Base-by-base conservation (phyloP, 2,113 vertebrate species). In the Ceuthmochares aereus region DNA sequence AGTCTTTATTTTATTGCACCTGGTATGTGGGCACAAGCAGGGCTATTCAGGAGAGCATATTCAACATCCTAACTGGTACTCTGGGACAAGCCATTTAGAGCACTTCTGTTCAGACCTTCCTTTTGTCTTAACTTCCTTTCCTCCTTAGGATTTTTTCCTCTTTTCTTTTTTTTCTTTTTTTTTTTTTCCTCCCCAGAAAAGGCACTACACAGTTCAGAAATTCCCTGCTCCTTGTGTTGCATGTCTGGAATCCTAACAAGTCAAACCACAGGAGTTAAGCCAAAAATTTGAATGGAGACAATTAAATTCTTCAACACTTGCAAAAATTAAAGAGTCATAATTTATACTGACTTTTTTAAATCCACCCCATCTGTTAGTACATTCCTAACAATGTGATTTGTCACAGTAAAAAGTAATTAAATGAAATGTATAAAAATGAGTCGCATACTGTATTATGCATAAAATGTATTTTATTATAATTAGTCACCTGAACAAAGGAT, bases 231-330 rank as follows among this genome's bases (percentile, higher is more conserved):
- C 91, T 91, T 96, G 73, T 95, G 76, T 89, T 97, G 85, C 96
- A 97, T 96, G 95, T 96, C 92, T 95, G 93, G 95, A 97, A 96
- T 97, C 83, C 94, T 94, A 95, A 97, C 97, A 96, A 97, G 94
- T 94, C 88, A 93, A 97, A 90, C 95, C 95, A 87, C 91, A 93
- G 96, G 91, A 77, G 77, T 96, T 75, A 94, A 82, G 91, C 87
- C 97, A 96, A 95, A 94, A 92, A 88, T 95, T 80, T 96, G 87
- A 96, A 96, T 85, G 56, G 82, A 64, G 51, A 89, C 78, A 95
- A 83, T 40, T 77, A 95, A 95, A 84, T 94, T 96, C 79, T 92
- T 94, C 81, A 96, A 89, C 91, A 87, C 86, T 97, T 94, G 82
- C 87, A 84, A 76, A 95, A 95, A 95, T 93, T 91, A 94, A 93